Conservation (phyloP, 2,888 invertebrate genomes). For the Mimachlamys varia region DNA sequence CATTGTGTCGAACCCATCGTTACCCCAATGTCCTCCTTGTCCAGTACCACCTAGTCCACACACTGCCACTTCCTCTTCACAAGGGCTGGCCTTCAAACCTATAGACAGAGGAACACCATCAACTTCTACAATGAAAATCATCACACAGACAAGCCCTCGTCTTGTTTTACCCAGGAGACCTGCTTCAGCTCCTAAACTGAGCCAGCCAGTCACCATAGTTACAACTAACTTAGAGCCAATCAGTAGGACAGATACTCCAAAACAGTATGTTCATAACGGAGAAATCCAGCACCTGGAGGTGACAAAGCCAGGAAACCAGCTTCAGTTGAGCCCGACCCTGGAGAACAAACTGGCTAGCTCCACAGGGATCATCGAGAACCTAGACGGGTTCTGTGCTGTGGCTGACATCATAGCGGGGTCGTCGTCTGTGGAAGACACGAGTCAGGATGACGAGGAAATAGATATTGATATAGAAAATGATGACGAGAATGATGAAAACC, state of each 20-base stretch:
- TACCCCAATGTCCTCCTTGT: not conserved
- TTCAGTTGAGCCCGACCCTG: conserved; percentile 53
- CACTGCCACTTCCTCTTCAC: conserved; percentile 14
- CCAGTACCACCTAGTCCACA: not conserved
- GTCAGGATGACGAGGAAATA: conserved; percentile 70
- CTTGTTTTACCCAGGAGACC: not conserved
- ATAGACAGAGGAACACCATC: conserved; percentile 3
- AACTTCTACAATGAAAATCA: conserved; percentile 6
- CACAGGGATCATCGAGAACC: conserved; percentile 59
- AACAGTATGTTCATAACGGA: conserved; percentile 1
- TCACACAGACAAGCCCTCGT: not conserved
- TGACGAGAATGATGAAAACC: conserved; percentile 67
- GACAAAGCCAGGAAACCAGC: not conserved
- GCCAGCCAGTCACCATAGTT: conserved; percentile 8
- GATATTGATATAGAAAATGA: conserved; percentile 75
- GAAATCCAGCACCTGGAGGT: conserved; percentile 20
- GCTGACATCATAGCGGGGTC: conserved; percentile 55
- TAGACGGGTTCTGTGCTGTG: conserved; percentile 64
- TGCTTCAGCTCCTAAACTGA: conserved; percentile 1
- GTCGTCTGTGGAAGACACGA: conserved; percentile 48
- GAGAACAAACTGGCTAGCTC: conserved; percentile 58
- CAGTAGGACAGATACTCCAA: not conserved
- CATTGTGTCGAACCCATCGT: not conserved
- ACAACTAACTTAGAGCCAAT: not conserved
- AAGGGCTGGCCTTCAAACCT: conserved; percentile 18